phyloP scores from a whole-genome alignment of 2,797 vertebrate species.

The Propithecus deckenii region DNA sequence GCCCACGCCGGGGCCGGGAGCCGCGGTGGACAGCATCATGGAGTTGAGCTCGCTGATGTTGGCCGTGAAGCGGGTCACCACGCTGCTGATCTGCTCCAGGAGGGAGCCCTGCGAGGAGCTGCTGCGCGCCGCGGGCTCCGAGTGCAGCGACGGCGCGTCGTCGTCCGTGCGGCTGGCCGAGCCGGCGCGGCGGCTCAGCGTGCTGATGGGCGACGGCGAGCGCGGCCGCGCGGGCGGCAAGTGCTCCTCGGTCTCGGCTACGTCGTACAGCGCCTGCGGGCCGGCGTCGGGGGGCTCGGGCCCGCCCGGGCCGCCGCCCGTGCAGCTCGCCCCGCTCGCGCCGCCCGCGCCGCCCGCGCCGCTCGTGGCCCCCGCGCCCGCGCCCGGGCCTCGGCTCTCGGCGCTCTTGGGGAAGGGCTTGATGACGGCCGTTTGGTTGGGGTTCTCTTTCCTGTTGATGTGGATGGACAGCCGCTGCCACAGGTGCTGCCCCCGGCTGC shows the following conservation, averaged over 20 bases:
- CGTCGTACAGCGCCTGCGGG: constrained; percentile 92
- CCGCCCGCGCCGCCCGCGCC: constrained; percentile 76
- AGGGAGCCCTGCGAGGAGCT: constrained; percentile 91
- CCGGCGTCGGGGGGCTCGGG: constrained; percentile 87
- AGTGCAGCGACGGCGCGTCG: constrained; percentile 87
- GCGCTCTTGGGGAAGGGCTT: constrained; percentile 96
- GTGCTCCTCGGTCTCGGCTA: constrained; percentile 92
- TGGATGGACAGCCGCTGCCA: constrained; percentile 98
- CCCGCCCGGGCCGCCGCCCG: constrained; percentile 74
- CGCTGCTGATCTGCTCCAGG: constrained; percentile 98
- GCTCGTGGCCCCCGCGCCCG: background rate
- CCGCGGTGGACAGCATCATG: constrained; percentile 93
- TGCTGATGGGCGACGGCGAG: constrained; percentile 96
- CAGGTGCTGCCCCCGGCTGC: constrained; percentile 94
- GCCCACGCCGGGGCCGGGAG: constrained; percentile 84
- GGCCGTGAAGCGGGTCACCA: constrained; percentile 97
- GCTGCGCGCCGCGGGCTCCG: constrained; percentile 87
- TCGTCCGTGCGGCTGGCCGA: constrained; percentile 86
- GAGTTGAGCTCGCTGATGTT: constrained; percentile 97
- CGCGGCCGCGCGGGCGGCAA: constrained; percentile 90
- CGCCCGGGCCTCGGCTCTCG: constrained; percentile 86
- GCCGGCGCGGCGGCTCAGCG: constrained; percentile 91
- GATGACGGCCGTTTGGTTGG: constrained; percentile 97
- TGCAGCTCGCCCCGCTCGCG: background rate
- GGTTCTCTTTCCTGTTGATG: constrained; percentile 96